phyloP scores from a whole-genome alignment of 2,888 invertebrate genomes.

The Parochlus steinenii region DNA sequence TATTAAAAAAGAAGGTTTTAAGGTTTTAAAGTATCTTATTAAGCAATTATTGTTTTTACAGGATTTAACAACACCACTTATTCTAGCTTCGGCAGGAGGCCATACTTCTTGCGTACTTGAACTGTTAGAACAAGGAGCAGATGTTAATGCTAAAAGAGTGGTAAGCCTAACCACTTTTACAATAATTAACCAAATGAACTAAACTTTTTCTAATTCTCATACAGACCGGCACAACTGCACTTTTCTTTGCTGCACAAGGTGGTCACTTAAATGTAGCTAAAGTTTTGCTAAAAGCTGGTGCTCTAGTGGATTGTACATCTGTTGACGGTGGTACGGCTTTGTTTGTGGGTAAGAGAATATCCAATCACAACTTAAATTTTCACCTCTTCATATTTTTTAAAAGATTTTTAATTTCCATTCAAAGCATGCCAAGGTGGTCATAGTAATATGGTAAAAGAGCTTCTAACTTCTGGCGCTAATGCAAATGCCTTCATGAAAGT shows the following conservation, averaged over 20 bases:
- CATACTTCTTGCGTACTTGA: constrained; percentile 76
- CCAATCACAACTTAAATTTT: too few species aligned
- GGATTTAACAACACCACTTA: constrained; percentile 90
- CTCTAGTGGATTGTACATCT: constrained; percentile 60
- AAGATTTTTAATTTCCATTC: too few species aligned
- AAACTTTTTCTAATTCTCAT: constrained; percentile 19
- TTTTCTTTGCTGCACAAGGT: constrained; percentile 89
- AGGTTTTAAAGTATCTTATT: too few species aligned
- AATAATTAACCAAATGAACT: neutral
- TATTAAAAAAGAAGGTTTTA: too few species aligned
- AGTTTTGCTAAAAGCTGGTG: constrained; percentile 61
- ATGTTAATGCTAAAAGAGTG: constrained; percentile 67
- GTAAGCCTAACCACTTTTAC: constrained; percentile 30
- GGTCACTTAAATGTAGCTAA: constrained; percentile 72
- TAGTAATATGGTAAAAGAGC: constrained; percentile 67
- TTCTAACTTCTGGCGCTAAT: constrained; percentile 65
- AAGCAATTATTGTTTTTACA: constrained; percentile 27
- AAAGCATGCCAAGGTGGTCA: constrained; percentile 85
- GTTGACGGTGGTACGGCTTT: constrained; percentile 89
- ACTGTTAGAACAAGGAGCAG: constrained; percentile 78
- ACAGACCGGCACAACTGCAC: constrained; percentile 80
- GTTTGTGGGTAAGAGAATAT: too few species aligned
- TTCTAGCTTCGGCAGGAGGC: constrained; percentile 81
- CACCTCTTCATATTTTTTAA: too few species aligned
- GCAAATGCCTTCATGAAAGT: constrained; percentile 76